A percentile compares a stretch with the other conserved stretches of the same genome.
phyloP scores from a whole-genome alignment of 2,113 vertebrate species.

The Porphyrio hochstetteri region DNA sequence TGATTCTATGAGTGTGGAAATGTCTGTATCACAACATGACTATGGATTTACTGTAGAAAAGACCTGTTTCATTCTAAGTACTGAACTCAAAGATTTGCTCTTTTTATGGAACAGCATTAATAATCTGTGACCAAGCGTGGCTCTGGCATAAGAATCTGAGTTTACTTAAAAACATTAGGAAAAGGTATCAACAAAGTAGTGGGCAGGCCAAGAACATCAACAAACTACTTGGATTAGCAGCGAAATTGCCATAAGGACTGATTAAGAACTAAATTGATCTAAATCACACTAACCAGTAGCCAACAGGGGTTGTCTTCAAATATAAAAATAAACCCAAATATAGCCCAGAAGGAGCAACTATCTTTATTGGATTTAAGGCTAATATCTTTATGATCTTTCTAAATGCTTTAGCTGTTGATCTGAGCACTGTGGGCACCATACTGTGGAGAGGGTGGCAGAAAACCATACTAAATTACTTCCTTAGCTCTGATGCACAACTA shows the following conservation, averaged over 20 bases:
- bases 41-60: background rate
- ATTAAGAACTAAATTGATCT: background rate
- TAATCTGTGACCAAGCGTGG: background rate
- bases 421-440: background rate
- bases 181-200: background rate
- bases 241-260: background rate
- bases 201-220: background rate
- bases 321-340: background rate
- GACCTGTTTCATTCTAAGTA: background rate
- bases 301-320: background rate
- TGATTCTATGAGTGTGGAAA: no score
- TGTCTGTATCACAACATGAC: background rate
- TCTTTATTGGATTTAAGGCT: background rate
- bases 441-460: background rate
- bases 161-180: background rate
- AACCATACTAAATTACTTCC: background rate
- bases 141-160: background rate
- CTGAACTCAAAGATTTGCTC: background rate
- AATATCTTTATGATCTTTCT: background rate
- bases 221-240: background rate
- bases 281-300: background rate
- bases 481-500: background rate
- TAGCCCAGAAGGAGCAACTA: background rate
- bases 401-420: background rate
- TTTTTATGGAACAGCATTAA: background rate